A percentile compares a stretch with the other conserved stretches of the same genome.
These are phyloP conservation scores for Drosophila micromelanica DNA, from an alignment of 1,140 invertebrate species.

Conservation along the genomic window DNA sequence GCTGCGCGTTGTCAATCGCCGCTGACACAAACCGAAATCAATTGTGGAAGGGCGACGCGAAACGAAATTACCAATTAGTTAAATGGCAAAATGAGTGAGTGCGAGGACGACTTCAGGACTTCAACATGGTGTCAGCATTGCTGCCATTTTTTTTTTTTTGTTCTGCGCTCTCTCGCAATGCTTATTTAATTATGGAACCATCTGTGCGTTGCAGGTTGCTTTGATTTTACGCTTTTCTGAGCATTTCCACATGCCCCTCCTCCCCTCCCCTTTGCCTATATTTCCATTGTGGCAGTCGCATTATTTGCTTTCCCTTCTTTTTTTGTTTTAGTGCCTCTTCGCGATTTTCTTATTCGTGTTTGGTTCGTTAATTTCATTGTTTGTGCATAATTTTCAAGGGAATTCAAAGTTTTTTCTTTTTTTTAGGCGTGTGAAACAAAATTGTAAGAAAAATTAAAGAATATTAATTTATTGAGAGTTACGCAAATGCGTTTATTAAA, in stretches of 20 bases:
- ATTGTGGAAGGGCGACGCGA: conserved; percentile 63
- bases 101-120: conserved; percentile 42
- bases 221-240: conserved; percentile 81
- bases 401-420: conserved; percentile 15
- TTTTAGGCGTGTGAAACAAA: conserved; percentile 19
- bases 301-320: conserved; percentile 18
- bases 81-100: conserved; percentile 79
- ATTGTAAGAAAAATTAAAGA: conserved; percentile 14
- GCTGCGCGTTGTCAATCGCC: conserved; percentile 63
- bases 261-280: background rate
- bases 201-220: conserved; percentile 75
- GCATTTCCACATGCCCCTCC: conserved; percentile 48
- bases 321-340: conserved; percentile 13
- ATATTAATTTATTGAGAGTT: conserved; percentile 5
- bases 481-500: background rate
- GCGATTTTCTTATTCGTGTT: conserved; percentile 72
- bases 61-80: conserved; percentile 77
- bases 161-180: conserved; percentile 41
- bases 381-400: conserved; percentile 63
- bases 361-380: conserved; percentile 82
- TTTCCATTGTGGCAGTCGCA: background rate
- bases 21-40: conserved; percentile 73
- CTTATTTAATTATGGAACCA: conserved; percentile 80
- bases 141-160: conserved; percentile 51
- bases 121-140: conserved; percentile 60